Conservation (phyloP, 2,797 vertebrate genomes). For the Acipenser oxyrinchus region DNA sequence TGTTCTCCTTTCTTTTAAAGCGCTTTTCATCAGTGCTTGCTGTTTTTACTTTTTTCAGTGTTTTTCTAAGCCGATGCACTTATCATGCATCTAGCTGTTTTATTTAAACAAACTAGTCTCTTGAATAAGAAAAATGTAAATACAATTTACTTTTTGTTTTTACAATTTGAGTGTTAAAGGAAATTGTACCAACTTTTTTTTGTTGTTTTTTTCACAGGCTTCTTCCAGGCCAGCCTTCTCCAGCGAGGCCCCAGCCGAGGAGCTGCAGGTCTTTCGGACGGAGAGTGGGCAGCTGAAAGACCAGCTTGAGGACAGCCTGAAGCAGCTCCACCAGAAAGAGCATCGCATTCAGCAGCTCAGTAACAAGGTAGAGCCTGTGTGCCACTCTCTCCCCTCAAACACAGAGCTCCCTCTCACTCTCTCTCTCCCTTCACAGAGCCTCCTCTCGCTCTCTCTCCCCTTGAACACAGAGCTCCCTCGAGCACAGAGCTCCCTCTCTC, state of each 20-base stretch:
- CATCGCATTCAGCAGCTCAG: constrained; percentile 61
- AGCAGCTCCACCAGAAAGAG: constrained; percentile 65
- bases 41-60: too few species aligned
- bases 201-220: constrained; percentile 36
- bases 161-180: neutral
- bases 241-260: constrained; percentile 21
- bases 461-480: too few species aligned
- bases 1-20: too few species aligned
- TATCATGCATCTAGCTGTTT: too few species aligned
- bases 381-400: neutral
- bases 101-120: too few species aligned
- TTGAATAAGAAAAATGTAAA: too few species aligned
- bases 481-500: too few species aligned
- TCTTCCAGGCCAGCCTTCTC: constrained; percentile 26
- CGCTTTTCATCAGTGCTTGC: too few species aligned
- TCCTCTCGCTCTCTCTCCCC: neutral
- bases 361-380: constrained; percentile 49
- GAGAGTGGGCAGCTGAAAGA: constrained; percentile 45
- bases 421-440: neutral
- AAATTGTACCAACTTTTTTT: neutral
- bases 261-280: constrained; percentile 31
- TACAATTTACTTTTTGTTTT: too few species aligned
- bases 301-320: constrained; percentile 53
- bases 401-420: neutral
- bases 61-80: too few species aligned